phyloP scores from a whole-genome alignment of 2,888 invertebrate genomes.

The Arge pagana region DNA sequence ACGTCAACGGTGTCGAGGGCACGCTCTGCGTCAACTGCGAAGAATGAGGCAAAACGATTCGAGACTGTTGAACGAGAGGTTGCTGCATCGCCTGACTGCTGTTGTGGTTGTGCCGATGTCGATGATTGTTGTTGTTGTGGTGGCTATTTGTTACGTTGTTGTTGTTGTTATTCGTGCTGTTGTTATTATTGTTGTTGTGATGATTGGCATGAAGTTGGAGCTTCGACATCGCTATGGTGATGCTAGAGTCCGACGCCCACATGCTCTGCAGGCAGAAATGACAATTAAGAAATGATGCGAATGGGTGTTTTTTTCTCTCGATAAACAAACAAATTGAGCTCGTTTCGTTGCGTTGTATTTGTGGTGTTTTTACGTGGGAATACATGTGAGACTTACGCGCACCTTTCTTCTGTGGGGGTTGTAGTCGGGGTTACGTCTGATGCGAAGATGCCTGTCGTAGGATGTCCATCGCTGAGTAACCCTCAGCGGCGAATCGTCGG shows the following conservation, averaged over 20 bases:
- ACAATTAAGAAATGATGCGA: constrained; percentile 8
- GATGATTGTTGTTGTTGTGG: constrained; percentile 35
- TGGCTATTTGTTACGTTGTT: constrained; percentile 34
- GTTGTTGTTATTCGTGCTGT: constrained; percentile 34
- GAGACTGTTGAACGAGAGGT: constrained; percentile 32
- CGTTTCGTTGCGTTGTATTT: too few species aligned
- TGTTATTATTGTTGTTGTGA: constrained; percentile 45
- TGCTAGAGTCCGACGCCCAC: constrained; percentile 63
- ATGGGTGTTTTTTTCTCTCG: too few species aligned
- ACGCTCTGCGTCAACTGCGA: constrained; percentile 50
- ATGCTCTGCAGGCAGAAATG: constrained; percentile 59
- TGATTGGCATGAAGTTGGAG: constrained; percentile 52
- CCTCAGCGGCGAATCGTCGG: constrained; percentile 81
- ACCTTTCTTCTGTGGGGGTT: constrained; percentile 62
- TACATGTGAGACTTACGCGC: too few species aligned
- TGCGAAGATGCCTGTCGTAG: constrained; percentile 78
- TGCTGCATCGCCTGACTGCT: constrained; percentile 36
- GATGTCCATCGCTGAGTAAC: constrained; percentile 73
- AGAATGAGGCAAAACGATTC: constrained; percentile 40
- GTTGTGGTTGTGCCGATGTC: constrained; percentile 36
- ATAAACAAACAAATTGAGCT: background rate
- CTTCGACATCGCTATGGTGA: constrained; percentile 55
- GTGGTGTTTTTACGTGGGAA: too few species aligned
- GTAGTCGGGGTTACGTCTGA: constrained; percentile 80
- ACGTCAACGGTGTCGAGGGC: constrained; percentile 52